Percentiles rank a stretch among this genome's conserved stretches.
phyloP scores from a whole-genome alignment of 2,113 vertebrate genomes.

The Nibea coibor region DNA sequence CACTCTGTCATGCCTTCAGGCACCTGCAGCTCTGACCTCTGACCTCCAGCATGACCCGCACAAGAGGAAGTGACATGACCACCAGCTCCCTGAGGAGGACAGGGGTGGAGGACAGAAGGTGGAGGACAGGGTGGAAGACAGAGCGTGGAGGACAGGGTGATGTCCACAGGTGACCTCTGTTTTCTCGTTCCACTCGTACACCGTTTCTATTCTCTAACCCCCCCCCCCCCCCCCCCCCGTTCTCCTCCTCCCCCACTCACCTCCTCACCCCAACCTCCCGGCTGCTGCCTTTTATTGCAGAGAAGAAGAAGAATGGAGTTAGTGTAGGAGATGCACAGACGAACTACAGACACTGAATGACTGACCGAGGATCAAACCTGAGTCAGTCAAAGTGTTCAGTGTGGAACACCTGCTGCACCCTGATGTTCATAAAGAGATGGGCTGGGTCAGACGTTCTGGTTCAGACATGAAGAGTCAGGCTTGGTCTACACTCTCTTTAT shows the following conservation, averaged over 20 bases:
- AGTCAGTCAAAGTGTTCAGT: too few species aligned
- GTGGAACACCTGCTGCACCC: too few species aligned
- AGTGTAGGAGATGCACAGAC: not conserved
- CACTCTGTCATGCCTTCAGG: constrained; percentile 30
- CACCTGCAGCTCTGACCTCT: constrained; percentile 50
- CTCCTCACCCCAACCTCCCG: constrained; percentile 26
- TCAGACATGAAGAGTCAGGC: too few species aligned
- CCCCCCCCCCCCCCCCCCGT: not conserved
- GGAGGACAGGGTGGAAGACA: not conserved
- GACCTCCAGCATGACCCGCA: constrained; percentile 38
- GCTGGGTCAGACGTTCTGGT: too few species aligned
- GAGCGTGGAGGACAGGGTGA: constrained; percentile 63
- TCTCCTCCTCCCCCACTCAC: constrained; percentile 18
- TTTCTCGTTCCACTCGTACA: constrained; percentile 64
- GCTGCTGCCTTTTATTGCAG: constrained; percentile 18
- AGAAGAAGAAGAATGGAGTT: constrained; percentile 40
- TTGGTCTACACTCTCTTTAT: too few species aligned
- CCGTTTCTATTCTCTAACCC: constrained; percentile 52
- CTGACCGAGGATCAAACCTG: too few species aligned
- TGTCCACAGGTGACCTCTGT: constrained; percentile 76
- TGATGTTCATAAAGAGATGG: too few species aligned
- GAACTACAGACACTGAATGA: too few species aligned
- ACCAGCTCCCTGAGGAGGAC: constrained; percentile 77
- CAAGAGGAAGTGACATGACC: constrained; percentile 66
- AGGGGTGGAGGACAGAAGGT: constrained; percentile 45